Evolutionary conservation across 2,797 vertebrate genomes (phyloP).

Genomic region (Chelidonichthys spinosus): DNA sequence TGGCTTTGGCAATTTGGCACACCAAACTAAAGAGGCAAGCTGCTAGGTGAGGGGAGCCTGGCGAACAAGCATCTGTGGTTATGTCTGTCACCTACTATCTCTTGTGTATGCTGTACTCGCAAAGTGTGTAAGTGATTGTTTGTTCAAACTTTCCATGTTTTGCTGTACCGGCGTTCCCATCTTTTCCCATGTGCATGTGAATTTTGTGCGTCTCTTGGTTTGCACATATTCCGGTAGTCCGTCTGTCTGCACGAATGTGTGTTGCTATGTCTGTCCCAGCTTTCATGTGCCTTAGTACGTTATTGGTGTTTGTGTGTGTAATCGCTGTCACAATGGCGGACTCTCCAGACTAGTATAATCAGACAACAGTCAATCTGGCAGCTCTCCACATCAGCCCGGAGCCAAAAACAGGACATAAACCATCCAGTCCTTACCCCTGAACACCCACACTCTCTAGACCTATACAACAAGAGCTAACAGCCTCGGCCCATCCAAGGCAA

Average conservation of each 20-base stretch:
- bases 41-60: constrained; percentile 77
- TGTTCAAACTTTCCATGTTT: constrained; percentile 40
- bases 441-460: constrained; percentile 62
- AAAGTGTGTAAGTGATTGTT: constrained; percentile 26
- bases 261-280: constrained; percentile 23
- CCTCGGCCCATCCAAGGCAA: constrained; percentile 47
- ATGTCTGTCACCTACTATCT: constrained; percentile 76
- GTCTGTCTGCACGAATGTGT: constrained; percentile 1
- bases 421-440: constrained; percentile 57
- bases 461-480: constrained; percentile 60
- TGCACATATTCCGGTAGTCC: constrained; percentile 2
- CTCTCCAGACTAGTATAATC: constrained; percentile 76
- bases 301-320: constrained; percentile 32
- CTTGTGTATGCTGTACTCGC: constrained; percentile 54
- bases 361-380: constrained; percentile 78
- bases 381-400: constrained; percentile 56
- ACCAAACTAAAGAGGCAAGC: constrained; percentile 72
- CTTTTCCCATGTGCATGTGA: constrained; percentile 5
- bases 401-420: constrained; percentile 76
- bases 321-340: constrained; percentile 57
- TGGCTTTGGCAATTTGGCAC: constrained; percentile 77
- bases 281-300: constrained; percentile 38
- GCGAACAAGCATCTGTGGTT: constrained; percentile 77
- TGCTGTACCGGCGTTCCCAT: constrained; percentile 2
- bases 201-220: constrained; percentile 3